Evolutionary conservation across 2,113 vertebrate species (phyloP).

Genomic region (Scophthalmus maximus): DNA sequence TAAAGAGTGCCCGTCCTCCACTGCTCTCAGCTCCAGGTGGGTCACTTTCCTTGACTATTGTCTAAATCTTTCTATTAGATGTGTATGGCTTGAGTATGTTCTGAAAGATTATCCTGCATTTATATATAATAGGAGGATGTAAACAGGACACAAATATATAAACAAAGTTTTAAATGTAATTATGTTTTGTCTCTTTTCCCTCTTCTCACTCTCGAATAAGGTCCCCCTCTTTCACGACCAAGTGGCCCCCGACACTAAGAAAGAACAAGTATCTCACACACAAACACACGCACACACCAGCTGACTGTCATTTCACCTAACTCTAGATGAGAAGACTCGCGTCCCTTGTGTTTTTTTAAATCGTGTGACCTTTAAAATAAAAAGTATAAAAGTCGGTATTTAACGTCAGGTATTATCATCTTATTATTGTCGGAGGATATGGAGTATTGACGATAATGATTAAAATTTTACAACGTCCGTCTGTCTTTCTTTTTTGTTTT

Average conservation of each 20-base stretch:
- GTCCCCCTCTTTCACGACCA: slow-evolving; percentile 46
- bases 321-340: neutral
- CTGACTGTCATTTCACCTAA: neutral
- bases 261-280: neutral
- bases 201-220: slow-evolving; percentile 31
- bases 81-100: neutral
- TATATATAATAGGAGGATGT: neutral
- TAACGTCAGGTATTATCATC: slow-evolving; percentile 7
- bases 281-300: neutral
- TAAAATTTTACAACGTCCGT: neutral
- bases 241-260: slow-evolving; percentile 61
- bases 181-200: neutral
- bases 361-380: neutral
- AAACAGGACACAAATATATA: neutral
- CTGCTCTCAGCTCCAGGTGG: slow-evolving; percentile 75
- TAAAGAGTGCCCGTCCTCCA: slow-evolving; percentile 72
- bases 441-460: neutral
- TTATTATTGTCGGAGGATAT: neutral
- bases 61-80: neutral
- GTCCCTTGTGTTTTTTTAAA: neutral
- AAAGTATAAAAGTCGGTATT: neutral
- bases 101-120: neutral
- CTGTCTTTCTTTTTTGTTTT: neutral
- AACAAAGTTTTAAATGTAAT: neutral
- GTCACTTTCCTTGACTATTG: neutral